These are phyloP conservation scores for Chloromyia formosa DNA, from an alignment of 2,888 invertebrate genomes.

Conservation along the genomic window DNA sequence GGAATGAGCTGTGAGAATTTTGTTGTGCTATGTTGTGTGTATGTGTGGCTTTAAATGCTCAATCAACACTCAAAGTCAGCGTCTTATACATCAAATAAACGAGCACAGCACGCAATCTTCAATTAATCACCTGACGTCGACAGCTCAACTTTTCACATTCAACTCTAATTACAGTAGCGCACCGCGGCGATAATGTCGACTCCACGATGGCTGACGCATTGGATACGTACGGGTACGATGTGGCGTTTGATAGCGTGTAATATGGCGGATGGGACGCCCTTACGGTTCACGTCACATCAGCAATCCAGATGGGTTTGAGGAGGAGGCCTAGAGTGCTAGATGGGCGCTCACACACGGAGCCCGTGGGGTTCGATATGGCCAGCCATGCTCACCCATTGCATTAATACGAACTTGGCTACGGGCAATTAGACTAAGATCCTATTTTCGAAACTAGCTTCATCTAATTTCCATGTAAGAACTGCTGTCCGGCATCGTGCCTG, in stretches of 20 bases:
- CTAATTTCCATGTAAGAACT: conserved; percentile 26
- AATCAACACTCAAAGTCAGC: conserved; percentile 48
- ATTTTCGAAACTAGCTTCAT: conserved; percentile 22
- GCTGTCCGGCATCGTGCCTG: conserved; percentile 39
- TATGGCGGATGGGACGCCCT: conserved; percentile 16
- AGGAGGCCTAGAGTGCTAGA: background rate
- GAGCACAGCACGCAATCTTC: conserved; percentile 47
- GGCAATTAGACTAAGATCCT: conserved; percentile 13
- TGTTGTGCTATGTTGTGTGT: background rate
- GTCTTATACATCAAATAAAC: conserved; percentile 46
- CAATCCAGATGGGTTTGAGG: background rate
- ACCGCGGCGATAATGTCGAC: conserved; percentile 39
- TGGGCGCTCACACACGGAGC: no score
- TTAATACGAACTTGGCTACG: background rate
- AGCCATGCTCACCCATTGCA: background rate
- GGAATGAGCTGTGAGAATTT: background rate
- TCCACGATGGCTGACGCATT: conserved; percentile 30
- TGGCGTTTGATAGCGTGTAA: background rate
- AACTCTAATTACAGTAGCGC: conserved; percentile 49
- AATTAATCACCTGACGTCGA: conserved; percentile 49
- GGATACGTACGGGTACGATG: background rate
- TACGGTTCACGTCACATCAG: background rate
- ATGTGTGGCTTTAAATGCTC: conserved; percentile 43
- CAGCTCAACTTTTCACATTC: conserved; percentile 48
- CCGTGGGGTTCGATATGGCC: background rate